A percentile compares a stretch with the other conserved stretches of the same genome.
Evolutionary conservation across 2,888 invertebrate species (phyloP).

Genomic region (Germaria angustata): DNA sequence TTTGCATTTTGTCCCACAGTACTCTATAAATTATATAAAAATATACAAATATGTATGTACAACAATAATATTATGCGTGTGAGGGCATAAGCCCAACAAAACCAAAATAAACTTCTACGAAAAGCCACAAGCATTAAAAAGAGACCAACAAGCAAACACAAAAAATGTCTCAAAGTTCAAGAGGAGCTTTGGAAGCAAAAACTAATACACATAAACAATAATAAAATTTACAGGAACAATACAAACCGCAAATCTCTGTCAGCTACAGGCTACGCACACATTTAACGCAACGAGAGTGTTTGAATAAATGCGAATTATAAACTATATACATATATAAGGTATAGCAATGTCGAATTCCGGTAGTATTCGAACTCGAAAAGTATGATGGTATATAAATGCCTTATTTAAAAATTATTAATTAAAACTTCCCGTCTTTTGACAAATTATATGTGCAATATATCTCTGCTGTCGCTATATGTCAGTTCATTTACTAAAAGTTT

Average conservation of each 20-base stretch:
- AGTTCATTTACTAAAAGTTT: no score
- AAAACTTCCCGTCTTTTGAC: no score
- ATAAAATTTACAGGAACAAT: conserved; percentile 9
- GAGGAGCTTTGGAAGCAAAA: conserved; percentile 14
- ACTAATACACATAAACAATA: conserved; percentile 17
- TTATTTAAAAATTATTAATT: no score
- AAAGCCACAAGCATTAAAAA: conserved; percentile 27
- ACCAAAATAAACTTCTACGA: conserved; percentile 8
- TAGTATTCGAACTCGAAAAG: no score
- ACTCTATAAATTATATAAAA: neutral
- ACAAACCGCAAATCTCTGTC: conserved; percentile 12
- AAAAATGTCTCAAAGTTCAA: conserved; percentile 31
- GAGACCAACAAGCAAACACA: neutral
- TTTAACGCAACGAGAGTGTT: neutral
- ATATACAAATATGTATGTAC: neutral
- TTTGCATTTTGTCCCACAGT: neutral
- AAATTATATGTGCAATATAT: no score
- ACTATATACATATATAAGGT: neutral
- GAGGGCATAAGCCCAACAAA: neutral
- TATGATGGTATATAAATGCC: no score
- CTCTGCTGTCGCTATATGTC: no score
- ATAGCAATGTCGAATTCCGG: no score
- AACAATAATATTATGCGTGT: neutral
- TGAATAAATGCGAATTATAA: neutral
- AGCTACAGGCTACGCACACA: neutral